These are phyloP conservation scores for Watsonalla cultraria DNA, from an alignment of 2,888 invertebrate species.

Conservation along the genomic window DNA sequence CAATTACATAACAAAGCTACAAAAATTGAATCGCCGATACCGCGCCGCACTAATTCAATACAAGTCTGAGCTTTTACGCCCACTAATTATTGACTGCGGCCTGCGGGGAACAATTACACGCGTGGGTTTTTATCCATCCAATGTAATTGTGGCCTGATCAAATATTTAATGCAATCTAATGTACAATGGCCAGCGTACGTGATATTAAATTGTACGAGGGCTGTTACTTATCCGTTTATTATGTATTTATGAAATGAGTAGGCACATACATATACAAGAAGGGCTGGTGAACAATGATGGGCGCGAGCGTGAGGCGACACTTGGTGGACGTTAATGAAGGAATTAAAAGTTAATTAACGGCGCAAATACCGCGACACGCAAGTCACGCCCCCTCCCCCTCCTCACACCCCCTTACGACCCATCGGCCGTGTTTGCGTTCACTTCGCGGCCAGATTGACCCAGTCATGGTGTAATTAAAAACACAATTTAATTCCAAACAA, in stretches of 20 bases:
- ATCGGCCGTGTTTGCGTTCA: background rate
- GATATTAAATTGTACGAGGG: no score
- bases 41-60: conserved; percentile 7
- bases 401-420: background rate
- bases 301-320: background rate
- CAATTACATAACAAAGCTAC: conserved; percentile 29
- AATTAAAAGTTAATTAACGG: conserved; percentile 16
- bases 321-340: conserved; percentile 11
- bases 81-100: conserved; percentile 7
- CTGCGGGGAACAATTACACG: no score
- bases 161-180: no score
- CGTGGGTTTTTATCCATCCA: no score
- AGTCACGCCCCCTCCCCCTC: background rate
- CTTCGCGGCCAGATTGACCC: background rate
- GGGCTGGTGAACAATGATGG: background rate
- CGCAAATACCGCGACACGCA: conserved; percentile 2
- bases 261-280: no score
- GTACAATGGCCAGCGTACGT: no score
- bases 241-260: no score
- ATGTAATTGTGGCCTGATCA: no score
- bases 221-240: no score
- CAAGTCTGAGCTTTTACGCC: conserved; percentile 8
- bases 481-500: background rate
- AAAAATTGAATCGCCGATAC: conserved; percentile 22
- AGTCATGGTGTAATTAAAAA: background rate